Conservation (phyloP, 2,888 invertebrate genomes). For the Synergus umbraculus region DNA sequence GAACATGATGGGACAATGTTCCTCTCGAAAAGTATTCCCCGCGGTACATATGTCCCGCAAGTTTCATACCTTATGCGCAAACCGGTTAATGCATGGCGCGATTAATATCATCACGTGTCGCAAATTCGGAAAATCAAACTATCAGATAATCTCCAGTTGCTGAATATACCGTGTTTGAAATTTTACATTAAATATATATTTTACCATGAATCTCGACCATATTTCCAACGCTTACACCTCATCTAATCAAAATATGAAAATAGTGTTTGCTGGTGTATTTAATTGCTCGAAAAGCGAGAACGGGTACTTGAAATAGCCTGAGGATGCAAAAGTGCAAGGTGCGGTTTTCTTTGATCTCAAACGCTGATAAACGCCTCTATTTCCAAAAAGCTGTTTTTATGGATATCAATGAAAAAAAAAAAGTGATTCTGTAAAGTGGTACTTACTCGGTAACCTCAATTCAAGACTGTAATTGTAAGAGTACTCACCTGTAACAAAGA, state of each 20-base stretch:
- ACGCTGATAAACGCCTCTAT: neutral
- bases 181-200: no score
- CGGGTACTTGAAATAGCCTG: neutral
- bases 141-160: neutral
- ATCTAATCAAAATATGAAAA: neutral
- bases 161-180: neutral
- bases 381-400: neutral
- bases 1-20: constrained; percentile 41
- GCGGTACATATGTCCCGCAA: constrained; percentile 12
- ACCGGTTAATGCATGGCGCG: constrained; percentile 6
- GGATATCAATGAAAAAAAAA: neutral
- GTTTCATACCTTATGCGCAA: constrained; percentile 24
- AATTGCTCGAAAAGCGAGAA: neutral
- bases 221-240: neutral
- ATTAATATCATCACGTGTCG: constrained; percentile 27
- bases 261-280: neutral
- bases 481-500: constrained; percentile 17
- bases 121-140: neutral
- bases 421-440: neutral
- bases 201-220: neutral
- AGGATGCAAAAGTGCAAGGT: neutral
- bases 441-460: neutral
- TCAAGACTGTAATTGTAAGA: neutral
- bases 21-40: constrained; percentile 31
- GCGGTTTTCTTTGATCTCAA: constrained; percentile 19